phyloP scores from a whole-genome alignment of 2,888 invertebrate genomes.

The Pandemis heparana region DNA sequence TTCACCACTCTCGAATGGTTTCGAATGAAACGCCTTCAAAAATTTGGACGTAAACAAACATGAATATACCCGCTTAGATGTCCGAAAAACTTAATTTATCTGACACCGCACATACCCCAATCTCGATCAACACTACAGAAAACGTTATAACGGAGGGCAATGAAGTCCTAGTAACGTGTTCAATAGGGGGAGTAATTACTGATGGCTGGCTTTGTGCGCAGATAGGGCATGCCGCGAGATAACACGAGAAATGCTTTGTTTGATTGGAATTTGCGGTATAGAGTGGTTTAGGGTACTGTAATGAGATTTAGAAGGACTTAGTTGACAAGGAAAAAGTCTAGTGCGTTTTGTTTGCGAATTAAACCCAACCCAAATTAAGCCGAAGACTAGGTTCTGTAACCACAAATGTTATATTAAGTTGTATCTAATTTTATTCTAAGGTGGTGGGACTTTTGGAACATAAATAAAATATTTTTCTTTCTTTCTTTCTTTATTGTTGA shows the following conservation, averaged over 20 bases:
- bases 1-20: too few relatives aligned
- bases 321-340: slow-evolving; percentile 12
- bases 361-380: background rate
- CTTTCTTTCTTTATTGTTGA: too few relatives aligned
- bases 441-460: too few relatives aligned
- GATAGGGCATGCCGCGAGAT: slow-evolving; percentile 60
- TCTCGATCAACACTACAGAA: slow-evolving; percentile 7
- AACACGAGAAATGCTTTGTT: slow-evolving; percentile 42
- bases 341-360: background rate
- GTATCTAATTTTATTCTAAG: too few relatives aligned
- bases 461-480: too few relatives aligned
- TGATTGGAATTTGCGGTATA: slow-evolving; percentile 42
- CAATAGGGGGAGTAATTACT: slow-evolving; percentile 70
- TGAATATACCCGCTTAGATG: too few relatives aligned
- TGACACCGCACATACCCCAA: slow-evolving; percentile 58
- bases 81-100: slow-evolving; percentile 49
- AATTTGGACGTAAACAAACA: too few relatives aligned
- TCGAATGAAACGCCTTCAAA: too few relatives aligned
- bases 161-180: slow-evolving; percentile 64
- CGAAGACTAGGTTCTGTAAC: too few relatives aligned
- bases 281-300: slow-evolving; percentile 35
- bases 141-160: slow-evolving; percentile 51
- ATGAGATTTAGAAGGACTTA: slow-evolving; percentile 27
- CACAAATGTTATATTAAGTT: too few relatives aligned
- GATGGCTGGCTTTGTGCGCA: slow-evolving; percentile 65